phyloP scores from a whole-genome alignment of 2,888 invertebrate genomes.

The Cephus pulcher region DNA sequence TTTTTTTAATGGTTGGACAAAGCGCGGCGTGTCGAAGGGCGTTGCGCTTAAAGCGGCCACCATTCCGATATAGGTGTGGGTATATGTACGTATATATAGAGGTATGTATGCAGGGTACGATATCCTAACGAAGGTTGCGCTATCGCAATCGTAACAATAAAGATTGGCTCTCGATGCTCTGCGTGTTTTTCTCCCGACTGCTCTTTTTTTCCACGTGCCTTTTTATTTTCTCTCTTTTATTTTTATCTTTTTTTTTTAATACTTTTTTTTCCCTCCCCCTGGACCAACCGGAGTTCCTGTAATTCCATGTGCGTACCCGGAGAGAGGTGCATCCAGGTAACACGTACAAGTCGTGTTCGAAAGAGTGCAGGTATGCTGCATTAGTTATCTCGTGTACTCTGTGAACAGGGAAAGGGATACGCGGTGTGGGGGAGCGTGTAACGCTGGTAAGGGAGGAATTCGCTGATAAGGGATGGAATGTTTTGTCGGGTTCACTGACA shows the following conservation, averaged over 20 bases:
- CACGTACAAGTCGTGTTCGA: background rate
- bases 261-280: background rate
- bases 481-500: constrained; percentile 53
- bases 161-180: constrained; percentile 29
- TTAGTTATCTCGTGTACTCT: constrained; percentile 46
- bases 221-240: background rate
- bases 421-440: constrained; percentile 29
- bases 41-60: background rate
- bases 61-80: background rate
- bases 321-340: background rate
- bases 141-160: constrained; percentile 37
- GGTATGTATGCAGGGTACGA: constrained; percentile 12
- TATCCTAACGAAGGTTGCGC: constrained; percentile 36
- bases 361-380: constrained; percentile 39
- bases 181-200: constrained; percentile 3
- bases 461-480: constrained; percentile 22
- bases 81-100: background rate
- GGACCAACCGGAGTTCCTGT: background rate
- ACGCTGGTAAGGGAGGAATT: constrained; percentile 55
- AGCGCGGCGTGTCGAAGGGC: background rate
- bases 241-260: background rate
- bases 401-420: constrained; percentile 4
- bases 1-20: background rate
- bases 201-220: background rate
- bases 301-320: background rate